phyloP scores from a whole-genome alignment of 2,113 vertebrate genomes.

The Lophochroa leadbeateri region DNA sequence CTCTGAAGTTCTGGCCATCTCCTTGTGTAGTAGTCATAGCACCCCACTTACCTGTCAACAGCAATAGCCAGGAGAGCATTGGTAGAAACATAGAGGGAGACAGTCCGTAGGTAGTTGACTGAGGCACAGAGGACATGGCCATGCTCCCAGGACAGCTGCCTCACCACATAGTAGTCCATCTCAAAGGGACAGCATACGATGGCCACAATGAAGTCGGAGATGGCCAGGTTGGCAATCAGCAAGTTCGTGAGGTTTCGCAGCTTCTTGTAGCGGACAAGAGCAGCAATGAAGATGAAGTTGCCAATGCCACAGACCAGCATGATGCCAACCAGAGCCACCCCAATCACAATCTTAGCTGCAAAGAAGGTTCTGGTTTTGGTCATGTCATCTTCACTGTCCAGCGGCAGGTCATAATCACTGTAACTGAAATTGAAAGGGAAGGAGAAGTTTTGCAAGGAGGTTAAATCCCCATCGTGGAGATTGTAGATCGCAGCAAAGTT shows the following conservation, averaged over 20 bases:
- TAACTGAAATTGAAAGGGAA: slow-evolving; percentile 79
- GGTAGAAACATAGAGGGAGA: slow-evolving; percentile 95
- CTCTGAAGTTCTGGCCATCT: not conserved
- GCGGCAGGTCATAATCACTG: slow-evolving; percentile 85
- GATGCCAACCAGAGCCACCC: slow-evolving; percentile 85
- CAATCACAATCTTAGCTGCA: slow-evolving; percentile 88
- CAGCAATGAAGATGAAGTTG: slow-evolving; percentile 90
- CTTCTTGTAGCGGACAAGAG: slow-evolving; percentile 90
- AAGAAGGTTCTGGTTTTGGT: slow-evolving; percentile 91
- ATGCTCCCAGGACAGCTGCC: slow-evolving; percentile 92
- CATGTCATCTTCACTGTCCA: slow-evolving; percentile 86
- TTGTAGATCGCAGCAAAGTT: slow-evolving; percentile 68
- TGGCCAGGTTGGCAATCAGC: slow-evolving; percentile 93
- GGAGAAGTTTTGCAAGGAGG: slow-evolving; percentile 56
- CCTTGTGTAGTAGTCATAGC: not conserved
- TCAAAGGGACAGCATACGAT: slow-evolving; percentile 95
- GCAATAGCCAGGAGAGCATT: slow-evolving; percentile 95
- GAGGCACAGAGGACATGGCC: slow-evolving; percentile 89
- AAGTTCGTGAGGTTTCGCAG: slow-evolving; percentile 95
- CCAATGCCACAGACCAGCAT: slow-evolving; percentile 92
- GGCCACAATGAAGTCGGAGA: slow-evolving; percentile 95
- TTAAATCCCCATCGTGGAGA: slow-evolving; percentile 30
- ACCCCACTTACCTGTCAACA: slow-evolving; percentile 86
- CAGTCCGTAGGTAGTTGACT: slow-evolving; percentile 90
- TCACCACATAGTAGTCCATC: slow-evolving; percentile 96